These are phyloP conservation scores for Neoascia interrupta DNA, from an alignment of 2,888 invertebrate genomes.

Conservation along the genomic window DNA sequence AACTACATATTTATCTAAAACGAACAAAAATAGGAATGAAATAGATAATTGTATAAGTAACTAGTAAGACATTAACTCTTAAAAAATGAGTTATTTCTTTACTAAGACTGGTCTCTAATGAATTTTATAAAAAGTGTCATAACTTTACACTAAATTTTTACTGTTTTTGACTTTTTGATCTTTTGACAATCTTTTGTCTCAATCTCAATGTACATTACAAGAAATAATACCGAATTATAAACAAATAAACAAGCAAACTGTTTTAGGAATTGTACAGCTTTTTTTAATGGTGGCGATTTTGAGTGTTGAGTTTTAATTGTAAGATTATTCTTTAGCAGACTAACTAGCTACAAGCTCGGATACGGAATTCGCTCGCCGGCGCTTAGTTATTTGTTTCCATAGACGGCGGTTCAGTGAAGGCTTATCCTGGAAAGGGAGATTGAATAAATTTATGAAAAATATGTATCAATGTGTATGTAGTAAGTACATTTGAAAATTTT, in stretches of 20 bases:
- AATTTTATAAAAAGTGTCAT: not conserved
- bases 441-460: too few relatives aligned
- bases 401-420: conserved; percentile 88
- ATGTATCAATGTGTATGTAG: not conserved
- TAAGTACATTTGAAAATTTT: too few relatives aligned
- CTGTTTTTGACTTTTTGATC: not conserved
- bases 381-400: conserved; percentile 89
- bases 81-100: conserved; percentile 1
- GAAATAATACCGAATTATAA: not conserved
- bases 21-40: not conserved
- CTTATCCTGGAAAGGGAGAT: conserved; percentile 86
- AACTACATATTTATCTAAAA: conserved; percentile 17
- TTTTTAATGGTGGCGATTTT: conserved; percentile 39
- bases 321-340: conserved; percentile 27
- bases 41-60: conserved; percentile 1
- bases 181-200: not conserved
- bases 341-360: conserved; percentile 79
- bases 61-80: conserved; percentile 1
- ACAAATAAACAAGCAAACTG: not conserved
- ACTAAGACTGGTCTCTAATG: conserved; percentile 29
- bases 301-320: not conserved
- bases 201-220: conserved; percentile 2
- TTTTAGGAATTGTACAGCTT: not conserved
- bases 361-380: conserved; percentile 82
- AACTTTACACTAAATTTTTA: not conserved